Conservation (phyloP, 1,140 invertebrate genomes). For the Centruroides sculpturatus region DNA sequence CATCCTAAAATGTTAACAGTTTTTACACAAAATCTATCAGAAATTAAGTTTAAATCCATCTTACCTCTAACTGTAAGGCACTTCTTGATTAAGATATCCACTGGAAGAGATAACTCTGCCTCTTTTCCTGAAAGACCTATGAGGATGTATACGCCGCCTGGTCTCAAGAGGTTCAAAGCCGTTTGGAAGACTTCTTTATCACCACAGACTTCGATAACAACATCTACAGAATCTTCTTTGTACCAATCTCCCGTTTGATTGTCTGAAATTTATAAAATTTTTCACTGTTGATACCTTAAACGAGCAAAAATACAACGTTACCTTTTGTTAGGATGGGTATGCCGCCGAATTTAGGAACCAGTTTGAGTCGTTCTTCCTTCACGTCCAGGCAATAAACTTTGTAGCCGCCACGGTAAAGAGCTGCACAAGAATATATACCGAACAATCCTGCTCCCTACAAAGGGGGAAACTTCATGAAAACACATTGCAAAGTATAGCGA, state of each 20-base stretch:
- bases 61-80: constrained; percentile 10
- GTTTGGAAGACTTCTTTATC: constrained; percentile 6
- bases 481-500: neutral
- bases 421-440: constrained; percentile 11
- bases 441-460: constrained; percentile 10
- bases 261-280: neutral
- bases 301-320: neutral
- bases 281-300: neutral
- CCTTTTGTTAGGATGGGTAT: constrained; percentile 8
- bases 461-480: neutral
- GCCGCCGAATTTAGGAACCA: constrained; percentile 12
- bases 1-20: neutral
- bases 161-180: constrained; percentile 3
- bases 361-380: constrained; percentile 3
- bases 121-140: constrained; percentile 27
- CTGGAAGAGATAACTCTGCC: constrained; percentile 1
- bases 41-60: neutral
- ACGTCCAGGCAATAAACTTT: constrained; percentile 11
- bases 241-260: neutral
- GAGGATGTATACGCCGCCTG: constrained; percentile 29
- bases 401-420: constrained; percentile 9
- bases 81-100: constrained; percentile 7
- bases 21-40: neutral
- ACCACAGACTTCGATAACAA: constrained; percentile 11
- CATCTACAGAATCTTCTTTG: constrained; percentile 7